Base-by-base conservation (phyloP, 2,113 vertebrate species). In the Tupaia chinensis region DNA sequence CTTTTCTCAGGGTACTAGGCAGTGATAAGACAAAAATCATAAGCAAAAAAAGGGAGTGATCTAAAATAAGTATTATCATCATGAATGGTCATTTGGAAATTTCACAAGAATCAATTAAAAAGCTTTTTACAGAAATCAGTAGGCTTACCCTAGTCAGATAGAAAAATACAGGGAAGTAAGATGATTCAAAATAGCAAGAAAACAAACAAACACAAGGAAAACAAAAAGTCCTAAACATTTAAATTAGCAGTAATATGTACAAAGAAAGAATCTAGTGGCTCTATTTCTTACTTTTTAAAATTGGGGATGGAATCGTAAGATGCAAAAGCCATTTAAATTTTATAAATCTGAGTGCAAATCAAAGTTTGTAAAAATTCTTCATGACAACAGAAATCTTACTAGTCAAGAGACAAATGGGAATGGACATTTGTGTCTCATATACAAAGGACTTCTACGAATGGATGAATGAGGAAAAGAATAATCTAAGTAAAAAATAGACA, bases 61-160 rank as follows among this genome's bases (percentile, higher is more conserved):
- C 20, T 32, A 83, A 70, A 88, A 61, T 22, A 69, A 73, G 56
- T 4, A 22, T 58, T 20, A 32, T 80, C 69, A 69, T 44, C 10
- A 27, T 66, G 32, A n/a, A 72, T 27, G 7, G 20, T 61, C 85
- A 58, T n/a, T 93, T 54, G 61, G 69, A 54, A 93, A 93, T 23
- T 65, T 94, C 23, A 60, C 14, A 93, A 73, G 60, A 88, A 65
- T 72, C 27, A 60, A 70, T 9, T 88, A 34, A 92, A 85, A 84
- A 86, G 25, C 27, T 87, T 60, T 89, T 76, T 54, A 9, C 1
- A 83, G 65, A 84, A 63, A 82, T 54, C 8, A 93, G 17, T 17
- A 95, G 88, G 12, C 12, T 88, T 92, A 54, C 34, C 58, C 63
- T 84, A 79, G 56, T 84, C 10, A 68, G n/a, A n/a, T 87, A 90